A percentile compares a stretch with the other conserved stretches of the same genome.
phyloP scores from a whole-genome alignment of 2,113 vertebrate species.

The Petrocephalus zakoni region DNA sequence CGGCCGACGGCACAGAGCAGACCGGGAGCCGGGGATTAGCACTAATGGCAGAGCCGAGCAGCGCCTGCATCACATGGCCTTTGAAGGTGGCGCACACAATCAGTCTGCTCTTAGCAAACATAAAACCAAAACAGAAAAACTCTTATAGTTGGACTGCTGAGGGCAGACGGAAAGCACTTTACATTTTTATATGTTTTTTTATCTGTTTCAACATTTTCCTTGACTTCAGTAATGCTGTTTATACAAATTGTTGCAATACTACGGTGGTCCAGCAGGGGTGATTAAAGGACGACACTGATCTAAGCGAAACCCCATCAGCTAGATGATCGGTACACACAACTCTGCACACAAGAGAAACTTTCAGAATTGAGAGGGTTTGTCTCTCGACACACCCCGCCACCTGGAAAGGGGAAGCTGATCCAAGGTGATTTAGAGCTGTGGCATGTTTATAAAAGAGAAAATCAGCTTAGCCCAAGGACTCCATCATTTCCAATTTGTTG shows the following conservation, averaged over 20 bases:
- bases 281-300: neutral
- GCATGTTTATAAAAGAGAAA: neutral
- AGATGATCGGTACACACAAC: neutral
- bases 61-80: neutral
- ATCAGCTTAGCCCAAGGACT: slow-evolving; percentile 8
- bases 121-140: neutral
- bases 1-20: neutral
- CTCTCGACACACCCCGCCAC: neutral
- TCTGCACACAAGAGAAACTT: neutral
- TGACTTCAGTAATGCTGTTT: neutral
- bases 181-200: neutral
- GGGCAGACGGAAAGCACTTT: neutral
- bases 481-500: neutral
- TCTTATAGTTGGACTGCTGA: neutral
- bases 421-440: neutral
- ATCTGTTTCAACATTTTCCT: neutral
- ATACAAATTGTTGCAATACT: neutral
- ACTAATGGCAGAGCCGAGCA: neutral
- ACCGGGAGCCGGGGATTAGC: neutral
- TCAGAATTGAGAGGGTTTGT: neutral
- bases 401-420: neutral
- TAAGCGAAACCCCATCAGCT: neutral
- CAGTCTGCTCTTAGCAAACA: neutral
- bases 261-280: neutral
- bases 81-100: neutral